Evolutionary conservation across 2,797 vertebrate genomes (phyloP), one percentile per base, ranked within the genome.

Genomic region (Sebastes vulpes): DNA sequence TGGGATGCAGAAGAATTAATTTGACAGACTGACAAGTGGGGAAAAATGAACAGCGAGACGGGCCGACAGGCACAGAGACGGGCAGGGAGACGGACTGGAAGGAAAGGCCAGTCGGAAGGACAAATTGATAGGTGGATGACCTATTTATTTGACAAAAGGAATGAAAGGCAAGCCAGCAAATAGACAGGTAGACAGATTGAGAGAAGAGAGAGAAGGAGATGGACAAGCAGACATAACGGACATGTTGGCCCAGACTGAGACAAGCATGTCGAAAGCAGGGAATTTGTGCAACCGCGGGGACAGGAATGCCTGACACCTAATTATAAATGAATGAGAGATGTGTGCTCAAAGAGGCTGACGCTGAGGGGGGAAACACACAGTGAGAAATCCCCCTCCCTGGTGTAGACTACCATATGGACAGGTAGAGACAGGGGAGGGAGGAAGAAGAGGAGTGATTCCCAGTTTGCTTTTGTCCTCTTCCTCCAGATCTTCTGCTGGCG

Each of bases 261-360:
- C 70, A 53, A 48, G 58, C 63, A 50, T 32, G 88, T 82, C 79
- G 75, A 79, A 89, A 81, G 64, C 65, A 58, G 60, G 65, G 76
- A 82, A 81, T 83, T 32, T 85, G 84, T 79, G 87, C 79, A 78
- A 63, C 56, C 2, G 42, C 38, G 16, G 4, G 75, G 79, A 79
- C 70, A 72, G 78, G 53, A 50, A 80, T 71, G 60, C 72, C 69
- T 89, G 90, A 94, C 87, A 93, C 74, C 89, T 91, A 86, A 92
- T 95, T 93, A 95, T 83, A 90, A 92, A 93, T 91, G 90, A 93
- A 94, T 90, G 91, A 92, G 81, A 75, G 81, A 82, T 64, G 78
- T 79, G 59, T 52, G 81, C 86, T 87, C 86, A 87, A 85, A 88
- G 80, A 80, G 58, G 63, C 54, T 20, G 78, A 74, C 6, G 50